Evolutionary conservation across 1,140 invertebrate genomes (phyloP).

Genomic region (Aethina tumida): DNA sequence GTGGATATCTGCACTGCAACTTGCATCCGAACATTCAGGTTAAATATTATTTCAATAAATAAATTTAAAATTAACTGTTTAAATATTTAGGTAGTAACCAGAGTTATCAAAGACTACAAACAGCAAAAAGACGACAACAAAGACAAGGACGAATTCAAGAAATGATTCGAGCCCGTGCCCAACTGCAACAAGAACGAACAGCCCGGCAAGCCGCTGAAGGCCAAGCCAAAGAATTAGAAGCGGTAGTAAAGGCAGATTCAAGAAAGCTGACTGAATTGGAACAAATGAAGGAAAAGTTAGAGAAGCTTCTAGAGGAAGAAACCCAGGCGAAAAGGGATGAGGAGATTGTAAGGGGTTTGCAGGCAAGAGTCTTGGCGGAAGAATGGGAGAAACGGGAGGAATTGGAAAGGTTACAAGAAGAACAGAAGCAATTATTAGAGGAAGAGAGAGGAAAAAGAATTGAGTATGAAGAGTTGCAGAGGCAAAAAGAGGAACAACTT

Average conservation of each 20-base stretch:
- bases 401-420: constrained; percentile 62
- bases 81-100: constrained; percentile 39
- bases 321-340: constrained; percentile 73
- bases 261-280: constrained; percentile 62
- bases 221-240: constrained; percentile 51
- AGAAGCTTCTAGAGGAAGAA: constrained; percentile 64
- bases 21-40: constrained; percentile 53
- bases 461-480: constrained; percentile 60
- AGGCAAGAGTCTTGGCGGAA: constrained; percentile 65
- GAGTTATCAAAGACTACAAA: constrained; percentile 54
- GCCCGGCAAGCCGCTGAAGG: constrained; percentile 59
- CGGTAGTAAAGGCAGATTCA: constrained; percentile 57
- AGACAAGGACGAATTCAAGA: constrained; percentile 46
- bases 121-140: constrained; percentile 48
- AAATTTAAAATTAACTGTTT: not conserved
- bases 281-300: constrained; percentile 52
- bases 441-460: constrained; percentile 61
- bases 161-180: constrained; percentile 40
- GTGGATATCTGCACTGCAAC: constrained; percentile 59
- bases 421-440: constrained; percentile 61
- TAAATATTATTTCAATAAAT: constrained; percentile 14
- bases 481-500: constrained; percentile 60
- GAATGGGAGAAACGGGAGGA: constrained; percentile 76
- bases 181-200: constrained; percentile 53
- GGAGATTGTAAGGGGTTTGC: constrained; percentile 66